These are phyloP conservation scores for Trimorus sp. DNA, from an alignment of 2,888 invertebrate species.

Conservation along the genomic window DNA sequence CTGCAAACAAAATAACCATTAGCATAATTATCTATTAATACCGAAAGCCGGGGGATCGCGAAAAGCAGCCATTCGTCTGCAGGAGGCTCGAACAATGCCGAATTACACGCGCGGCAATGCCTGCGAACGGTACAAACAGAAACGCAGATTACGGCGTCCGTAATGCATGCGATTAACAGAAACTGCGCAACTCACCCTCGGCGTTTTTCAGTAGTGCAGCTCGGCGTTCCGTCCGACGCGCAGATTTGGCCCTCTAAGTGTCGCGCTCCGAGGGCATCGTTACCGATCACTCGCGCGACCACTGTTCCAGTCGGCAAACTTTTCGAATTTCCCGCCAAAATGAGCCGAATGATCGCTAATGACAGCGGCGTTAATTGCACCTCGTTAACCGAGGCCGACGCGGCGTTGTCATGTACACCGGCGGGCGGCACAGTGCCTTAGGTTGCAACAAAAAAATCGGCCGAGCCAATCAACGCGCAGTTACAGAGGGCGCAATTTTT, in stretches of 20 bases:
- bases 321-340: slow-evolving; percentile 36
- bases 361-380: slow-evolving; percentile 59
- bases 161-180: slow-evolving; percentile 3
- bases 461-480: too few relatives aligned
- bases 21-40: slow-evolving; percentile 44
- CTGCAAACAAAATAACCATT: slow-evolving; percentile 36
- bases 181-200: slow-evolving; percentile 1
- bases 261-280: background rate
- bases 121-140: slow-evolving; percentile 4
- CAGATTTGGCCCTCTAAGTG: background rate
- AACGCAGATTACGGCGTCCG: slow-evolving; percentile 1
- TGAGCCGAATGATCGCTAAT: slow-evolving; percentile 46
- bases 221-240: slow-evolving; percentile 30
- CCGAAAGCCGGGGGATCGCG: slow-evolving; percentile 19
- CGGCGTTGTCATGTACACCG: slow-evolving; percentile 33
- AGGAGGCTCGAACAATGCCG: slow-evolving; percentile 9
- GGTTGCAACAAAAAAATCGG: too few relatives aligned
- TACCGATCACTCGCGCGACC: slow-evolving; percentile 19
- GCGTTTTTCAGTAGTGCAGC: slow-evolving; percentile 12
- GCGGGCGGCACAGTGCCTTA: too few relatives aligned
- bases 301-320: slow-evolving; percentile 26
- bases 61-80: slow-evolving; percentile 19
- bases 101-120: slow-evolving; percentile 4
- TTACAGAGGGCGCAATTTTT: too few relatives aligned
- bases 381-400: slow-evolving; percentile 51